A percentile compares a stretch with the other conserved stretches of the same genome.
Evolutionary conservation across 2,888 invertebrate genomes (phyloP).

Genomic region (Quadroppia sp.): DNA sequence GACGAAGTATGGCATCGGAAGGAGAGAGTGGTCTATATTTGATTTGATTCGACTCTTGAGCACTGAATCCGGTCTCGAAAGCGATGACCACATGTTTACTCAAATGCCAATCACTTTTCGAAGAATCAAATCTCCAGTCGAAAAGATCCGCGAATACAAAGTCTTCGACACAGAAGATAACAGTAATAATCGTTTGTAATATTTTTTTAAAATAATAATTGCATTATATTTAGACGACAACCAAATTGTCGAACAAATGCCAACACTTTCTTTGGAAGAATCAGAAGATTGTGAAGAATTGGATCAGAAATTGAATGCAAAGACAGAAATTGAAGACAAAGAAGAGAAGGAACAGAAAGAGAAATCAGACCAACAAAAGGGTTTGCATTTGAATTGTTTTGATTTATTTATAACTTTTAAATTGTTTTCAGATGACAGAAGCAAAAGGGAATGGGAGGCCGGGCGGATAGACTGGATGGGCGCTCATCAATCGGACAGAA

Average conservation of each 20-base stretch:
- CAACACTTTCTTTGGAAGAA: not conserved
- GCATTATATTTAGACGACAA: not conserved
- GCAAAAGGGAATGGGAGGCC: slow-evolving; percentile 40
- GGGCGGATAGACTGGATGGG: slow-evolving; percentile 43
- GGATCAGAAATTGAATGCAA: not conserved
- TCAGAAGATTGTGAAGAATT: not conserved
- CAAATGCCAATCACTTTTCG: slow-evolving; percentile 38
- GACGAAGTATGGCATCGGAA: not conserved
- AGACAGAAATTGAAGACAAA: not conserved
- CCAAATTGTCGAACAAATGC: not conserved
- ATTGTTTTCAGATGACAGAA: slow-evolving; percentile 9
- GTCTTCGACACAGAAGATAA: not conserved
- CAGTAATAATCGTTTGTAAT: not conserved
- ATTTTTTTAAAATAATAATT: not conserved
- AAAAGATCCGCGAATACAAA: not conserved
- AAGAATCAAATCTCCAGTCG: slow-evolving; percentile 34
- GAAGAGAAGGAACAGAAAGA: not conserved
- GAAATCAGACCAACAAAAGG: not conserved
- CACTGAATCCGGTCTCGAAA: slow-evolving; percentile 33
- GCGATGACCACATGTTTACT: slow-evolving; percentile 37
- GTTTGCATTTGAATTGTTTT: not conserved
- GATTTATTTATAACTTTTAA: not conserved
- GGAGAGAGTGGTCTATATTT: slow-evolving; percentile 38
- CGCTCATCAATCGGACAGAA: slow-evolving; percentile 39
- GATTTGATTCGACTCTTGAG: slow-evolving; percentile 37